A percentile compares a stretch with the other conserved stretches of the same genome.
Evolutionary conservation across 2,888 invertebrate genomes (phyloP).

Genomic region (Mesorhabditis spiculigera): DNA sequence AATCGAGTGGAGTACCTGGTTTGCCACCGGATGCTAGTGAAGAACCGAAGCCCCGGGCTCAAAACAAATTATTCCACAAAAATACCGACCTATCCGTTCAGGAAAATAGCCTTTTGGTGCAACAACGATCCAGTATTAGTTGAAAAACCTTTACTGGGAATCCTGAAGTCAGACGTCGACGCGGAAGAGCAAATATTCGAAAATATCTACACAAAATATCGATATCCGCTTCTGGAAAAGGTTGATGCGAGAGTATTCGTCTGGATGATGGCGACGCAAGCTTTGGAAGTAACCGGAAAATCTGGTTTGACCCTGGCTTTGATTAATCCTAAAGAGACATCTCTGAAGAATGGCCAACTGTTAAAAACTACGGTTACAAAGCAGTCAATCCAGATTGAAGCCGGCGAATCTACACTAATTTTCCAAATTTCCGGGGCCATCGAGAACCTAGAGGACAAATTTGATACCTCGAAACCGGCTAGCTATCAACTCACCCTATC

Average conservation of each 20-base stretch:
- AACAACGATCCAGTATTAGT: neutral
- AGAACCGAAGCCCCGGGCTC: neutral
- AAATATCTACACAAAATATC: neutral
- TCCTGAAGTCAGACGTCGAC: neutral
- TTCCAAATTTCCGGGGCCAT: neutral
- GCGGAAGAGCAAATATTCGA: neutral
- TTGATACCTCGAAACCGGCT: no score
- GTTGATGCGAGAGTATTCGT: neutral
- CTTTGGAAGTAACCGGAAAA: neutral
- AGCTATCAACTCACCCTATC: no score
- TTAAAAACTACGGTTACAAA: neutral
- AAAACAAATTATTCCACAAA: neutral
- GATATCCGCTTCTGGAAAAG: neutral
- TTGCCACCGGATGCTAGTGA: neutral
- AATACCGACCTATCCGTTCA: neutral
- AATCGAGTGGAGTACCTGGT: neutral
- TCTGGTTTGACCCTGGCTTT: slow-evolving; percentile 1
- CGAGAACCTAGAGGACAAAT: neutral
- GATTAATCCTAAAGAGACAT: neutral
- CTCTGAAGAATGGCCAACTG: neutral
- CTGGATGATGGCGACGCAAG: neutral
- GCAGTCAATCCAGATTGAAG: neutral
- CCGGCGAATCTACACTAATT: neutral
- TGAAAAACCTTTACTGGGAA: neutral
- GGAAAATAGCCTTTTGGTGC: neutral